Conservation (phyloP, 2,113 vertebrate genomes). For the Pterocles orientalis region DNA sequence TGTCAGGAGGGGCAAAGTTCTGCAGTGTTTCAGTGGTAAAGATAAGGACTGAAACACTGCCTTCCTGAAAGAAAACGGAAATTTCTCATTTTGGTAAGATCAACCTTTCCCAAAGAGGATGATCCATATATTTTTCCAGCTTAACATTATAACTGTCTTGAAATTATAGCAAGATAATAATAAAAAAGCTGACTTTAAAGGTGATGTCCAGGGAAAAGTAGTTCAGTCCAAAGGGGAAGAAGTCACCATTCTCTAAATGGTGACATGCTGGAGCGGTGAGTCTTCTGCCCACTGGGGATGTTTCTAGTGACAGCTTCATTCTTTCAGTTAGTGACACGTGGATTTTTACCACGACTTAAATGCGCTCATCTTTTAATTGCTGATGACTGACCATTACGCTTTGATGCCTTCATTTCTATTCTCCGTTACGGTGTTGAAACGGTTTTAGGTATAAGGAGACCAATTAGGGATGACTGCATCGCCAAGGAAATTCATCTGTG, state of each 20-base stretch:
- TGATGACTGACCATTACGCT: constrained; percentile 4
- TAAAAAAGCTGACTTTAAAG: not conserved
- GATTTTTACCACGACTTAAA: not conserved
- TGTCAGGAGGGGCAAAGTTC: not conserved
- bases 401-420: not conserved
- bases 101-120: not conserved
- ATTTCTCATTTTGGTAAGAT: not conserved
- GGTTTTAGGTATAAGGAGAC: not conserved
- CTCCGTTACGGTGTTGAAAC: not conserved
- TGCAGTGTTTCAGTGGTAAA: not conserved
- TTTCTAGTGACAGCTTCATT: not conserved
- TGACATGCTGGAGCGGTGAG: not conserved
- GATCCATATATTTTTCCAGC: not conserved
- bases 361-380: constrained; percentile 8
- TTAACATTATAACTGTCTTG: not conserved
- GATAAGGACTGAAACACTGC: not conserved
- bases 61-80: not conserved
- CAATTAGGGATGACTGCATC: not conserved
- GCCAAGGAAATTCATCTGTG: not conserved
- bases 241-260: not conserved
- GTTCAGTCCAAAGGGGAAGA: not conserved
- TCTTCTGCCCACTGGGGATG: not conserved
- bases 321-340: not conserved
- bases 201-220: not conserved
- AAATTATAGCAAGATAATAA: not conserved